Evolutionary conservation across 2,797 vertebrate genomes (phyloP), one percentile per base, ranked within the genome.

Genomic region (Mormyrops boulengeri): DNA sequence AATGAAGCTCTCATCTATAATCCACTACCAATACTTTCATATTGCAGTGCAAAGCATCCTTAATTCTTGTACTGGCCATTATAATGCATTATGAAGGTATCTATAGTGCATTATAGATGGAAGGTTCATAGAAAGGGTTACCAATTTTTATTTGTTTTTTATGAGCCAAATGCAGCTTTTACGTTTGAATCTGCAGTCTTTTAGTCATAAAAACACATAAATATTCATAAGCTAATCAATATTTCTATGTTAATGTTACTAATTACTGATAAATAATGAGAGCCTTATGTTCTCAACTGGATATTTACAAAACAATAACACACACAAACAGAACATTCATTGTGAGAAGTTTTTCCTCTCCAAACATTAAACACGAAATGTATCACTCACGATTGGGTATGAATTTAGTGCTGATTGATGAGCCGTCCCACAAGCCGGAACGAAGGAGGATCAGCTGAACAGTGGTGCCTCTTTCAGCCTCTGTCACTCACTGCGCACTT

Each of bases 371-470:
- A 47, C 7, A 22, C 22, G 17, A 62, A 53, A 66, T 44, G 41
- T 2, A 47, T 47, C 38, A 47, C 6, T 41, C 26, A 66, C 1
- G n/a, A 66, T 26, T 66, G 19, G n/a, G 19, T 30, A 30, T 49
- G 44, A 49, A 26, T 66, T 88, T 26, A 88, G 57, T 44, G 87
- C 89, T 86, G 84, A 86, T 62, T n/a, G 57, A 87, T 73, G 84
- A 38, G 17, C 30, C 9, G 1, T n/a, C 8, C 85, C 2, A 22
- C 22, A 30, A 89, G 60, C 22, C 12, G 1, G 38, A 89, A 66
- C 5, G 30, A 52, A 85, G 47, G 80, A 4, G 26, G 82, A n/a
- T 34, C 49, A 9, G 4, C 22, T 38, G 55, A 73, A 0, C 22
- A 86, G 89, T 30, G 49, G 0, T 4, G 57, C 52, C 89, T 57